Evolutionary conservation across 2,113 vertebrate species (phyloP).

Genomic region (Dolichotis patagonum): DNA sequence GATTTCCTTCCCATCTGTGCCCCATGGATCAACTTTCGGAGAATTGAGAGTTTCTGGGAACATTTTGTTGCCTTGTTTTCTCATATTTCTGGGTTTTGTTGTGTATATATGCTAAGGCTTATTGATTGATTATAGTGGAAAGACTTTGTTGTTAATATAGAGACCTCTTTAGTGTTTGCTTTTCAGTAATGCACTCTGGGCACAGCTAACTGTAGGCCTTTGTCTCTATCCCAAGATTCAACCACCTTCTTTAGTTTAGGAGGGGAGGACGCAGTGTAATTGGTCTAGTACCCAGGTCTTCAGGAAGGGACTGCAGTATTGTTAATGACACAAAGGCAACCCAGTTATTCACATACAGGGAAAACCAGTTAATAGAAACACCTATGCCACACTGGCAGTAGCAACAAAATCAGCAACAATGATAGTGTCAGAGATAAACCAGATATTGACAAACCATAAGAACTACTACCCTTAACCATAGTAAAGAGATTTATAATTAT

Average conservation of each 20-base stretch:
- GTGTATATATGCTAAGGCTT: background rate
- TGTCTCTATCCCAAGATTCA: background rate
- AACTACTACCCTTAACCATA: background rate
- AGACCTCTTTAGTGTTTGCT: background rate
- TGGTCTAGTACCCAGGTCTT: background rate
- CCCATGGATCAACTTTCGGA: background rate
- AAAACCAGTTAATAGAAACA: background rate
- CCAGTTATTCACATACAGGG: background rate
- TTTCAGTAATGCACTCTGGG: background rate
- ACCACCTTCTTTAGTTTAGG: background rate
- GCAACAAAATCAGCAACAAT: background rate
- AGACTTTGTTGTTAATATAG: background rate
- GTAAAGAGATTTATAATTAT: background rate
- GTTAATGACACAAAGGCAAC: background rate
- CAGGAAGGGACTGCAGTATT: background rate
- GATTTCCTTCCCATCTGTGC: background rate
- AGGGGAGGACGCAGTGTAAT: background rate
- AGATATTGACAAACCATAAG: background rate
- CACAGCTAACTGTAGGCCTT: background rate
- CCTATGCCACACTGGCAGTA: background rate
- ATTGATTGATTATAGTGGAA: background rate
- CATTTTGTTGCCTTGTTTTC: background rate
- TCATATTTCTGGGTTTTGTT: background rate
- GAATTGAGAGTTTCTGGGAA: background rate
- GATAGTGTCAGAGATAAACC: background rate